Base-by-base conservation (phyloP, 2,113 vertebrate species). In the Bolborhynchus lineola region DNA sequence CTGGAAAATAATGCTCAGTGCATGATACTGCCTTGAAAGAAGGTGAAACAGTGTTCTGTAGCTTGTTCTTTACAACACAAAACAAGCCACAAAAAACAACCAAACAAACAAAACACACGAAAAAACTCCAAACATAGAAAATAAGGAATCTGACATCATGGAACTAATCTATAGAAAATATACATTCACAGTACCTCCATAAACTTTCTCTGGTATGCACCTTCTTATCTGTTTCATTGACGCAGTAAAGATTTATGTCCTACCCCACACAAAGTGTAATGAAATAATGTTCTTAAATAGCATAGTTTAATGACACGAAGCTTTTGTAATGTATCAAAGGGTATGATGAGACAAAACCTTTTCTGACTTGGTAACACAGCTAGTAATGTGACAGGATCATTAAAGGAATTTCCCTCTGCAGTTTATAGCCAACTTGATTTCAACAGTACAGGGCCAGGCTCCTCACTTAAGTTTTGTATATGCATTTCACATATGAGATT, bases 171-270 rank as follows among this genome's bases (percentile, higher is more conserved):
- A 9, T 5, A 72, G 49, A 83, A 81, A 79, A 42, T 8, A 35
- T 3, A 33, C 0, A 0, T 85, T 72, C 49, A 49, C 2, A 33
- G 12, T n/a, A n/a, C 8, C 4, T 92, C 53, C 57, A 21, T 46
- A 46, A 70, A 10, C 15, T 65, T 77, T 83, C 14, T 79, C 33
- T 78, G 25, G 14, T 60, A 35, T 9, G 24, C 4, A 16, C 6
- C 10, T 60, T 82, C 24, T 55, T 82, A 35, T 23, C 11, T 63
- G 6, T 59, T 84, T 76, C 31, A 53, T 21, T 57, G 14, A 37
- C 67, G 72, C 13, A 23, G 13, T n/a, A 79, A 84, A 71, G 63
- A 59, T 14, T 31, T 52, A 29, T 46, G 7, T 37, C 29, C 17
- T 47, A 4, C 7, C 28, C 4, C 37, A n/a, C 7, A 57, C 31